These are phyloP conservation scores for Acanthosoma haemorrhoidale DNA, from an alignment of 2,888 invertebrate species.

Conservation along the genomic window DNA sequence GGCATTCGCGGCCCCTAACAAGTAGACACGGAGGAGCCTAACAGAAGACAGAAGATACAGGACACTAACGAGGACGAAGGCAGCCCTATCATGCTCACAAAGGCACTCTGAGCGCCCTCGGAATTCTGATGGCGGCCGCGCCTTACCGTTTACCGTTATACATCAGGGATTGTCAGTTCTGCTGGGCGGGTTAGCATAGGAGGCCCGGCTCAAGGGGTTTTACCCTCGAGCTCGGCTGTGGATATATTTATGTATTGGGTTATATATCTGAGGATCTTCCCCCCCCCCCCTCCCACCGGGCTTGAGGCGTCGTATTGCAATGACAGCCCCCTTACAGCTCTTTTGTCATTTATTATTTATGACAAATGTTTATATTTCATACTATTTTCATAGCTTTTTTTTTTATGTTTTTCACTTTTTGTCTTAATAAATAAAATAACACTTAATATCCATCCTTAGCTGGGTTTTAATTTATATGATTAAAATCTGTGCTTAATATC, in stretches of 20 bases:
- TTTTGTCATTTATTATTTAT: constrained; percentile 15
- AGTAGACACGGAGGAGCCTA: not conserved
- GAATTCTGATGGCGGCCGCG: constrained; percentile 22
- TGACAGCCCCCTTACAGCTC: constrained; percentile 21
- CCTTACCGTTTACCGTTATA: constrained; percentile 13
- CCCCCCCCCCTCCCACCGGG: constrained; percentile 1
- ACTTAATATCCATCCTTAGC: too few relatives aligned
- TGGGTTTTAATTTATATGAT: too few relatives aligned
- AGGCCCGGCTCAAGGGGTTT: constrained; percentile 22
- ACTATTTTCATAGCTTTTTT: not conserved
- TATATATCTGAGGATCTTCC: constrained; percentile 16
- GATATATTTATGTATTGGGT: constrained; percentile 29
- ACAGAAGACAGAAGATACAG: not conserved
- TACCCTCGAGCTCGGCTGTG: not conserved
- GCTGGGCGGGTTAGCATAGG: constrained; percentile 22
- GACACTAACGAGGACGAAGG: not conserved
- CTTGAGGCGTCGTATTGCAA: constrained; percentile 2
- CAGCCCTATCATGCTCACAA: not conserved
- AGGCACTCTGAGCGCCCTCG: not conserved
- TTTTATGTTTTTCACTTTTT: too few relatives aligned
- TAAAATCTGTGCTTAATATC: too few relatives aligned
- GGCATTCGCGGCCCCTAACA: not conserved
- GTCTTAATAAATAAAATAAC: too few relatives aligned
- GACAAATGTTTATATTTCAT: constrained; percentile 8
- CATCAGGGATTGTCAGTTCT: constrained; percentile 26